Base-by-base conservation (phyloP, 2,113 vertebrate species). In the Penelope pileata region DNA sequence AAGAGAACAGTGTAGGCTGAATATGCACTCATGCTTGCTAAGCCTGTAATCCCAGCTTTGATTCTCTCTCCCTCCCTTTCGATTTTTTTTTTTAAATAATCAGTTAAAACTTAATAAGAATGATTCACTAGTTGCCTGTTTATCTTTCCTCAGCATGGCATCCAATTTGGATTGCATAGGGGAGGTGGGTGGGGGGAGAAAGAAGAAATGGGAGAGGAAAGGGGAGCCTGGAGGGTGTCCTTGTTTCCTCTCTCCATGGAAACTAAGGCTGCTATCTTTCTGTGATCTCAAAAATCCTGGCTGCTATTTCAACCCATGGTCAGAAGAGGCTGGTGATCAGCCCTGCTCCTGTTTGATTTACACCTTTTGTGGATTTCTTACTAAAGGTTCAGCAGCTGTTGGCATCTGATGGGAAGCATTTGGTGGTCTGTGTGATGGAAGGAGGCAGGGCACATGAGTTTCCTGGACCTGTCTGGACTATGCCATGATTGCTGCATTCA, bases 31-130 rank as follows among this genome's bases (percentile, higher is more conserved):
- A 76, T 64, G 86, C 94, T 91, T 94, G 89, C 86, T 97, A 96
- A 97, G 91, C 92, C 95, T 93, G 78, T 97, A 97, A 96, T 96
- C 95, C 95, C 86, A 85, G 96, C 93, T 96, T 92, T 92, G 74
- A 92, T 96, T 95, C 93, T 89, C 77, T 92, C 73, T 94, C 60
- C 21, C 18, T 91, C 68, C 77, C 79, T 73, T 95, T 69, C 0
- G 3, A 58, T 36, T 78, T 54, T 32, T 19, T 38, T 74, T 66
- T 50, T 51, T 43, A 54, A 77, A 72, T 94, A 92, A 91, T 94
- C 85, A 79, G 53, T 94, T 94, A 83, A 64, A 93, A 94, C 66
- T 94, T 86, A 91, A 14, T 84, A 88, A 88, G 58, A 93, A n/a
- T 93, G 89, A 93, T 93, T 95, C 86, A 79, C 40, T 84, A 84